phyloP scores from a whole-genome alignment of 2,113 vertebrate genomes.

The Leptodactylus fuscus region DNA sequence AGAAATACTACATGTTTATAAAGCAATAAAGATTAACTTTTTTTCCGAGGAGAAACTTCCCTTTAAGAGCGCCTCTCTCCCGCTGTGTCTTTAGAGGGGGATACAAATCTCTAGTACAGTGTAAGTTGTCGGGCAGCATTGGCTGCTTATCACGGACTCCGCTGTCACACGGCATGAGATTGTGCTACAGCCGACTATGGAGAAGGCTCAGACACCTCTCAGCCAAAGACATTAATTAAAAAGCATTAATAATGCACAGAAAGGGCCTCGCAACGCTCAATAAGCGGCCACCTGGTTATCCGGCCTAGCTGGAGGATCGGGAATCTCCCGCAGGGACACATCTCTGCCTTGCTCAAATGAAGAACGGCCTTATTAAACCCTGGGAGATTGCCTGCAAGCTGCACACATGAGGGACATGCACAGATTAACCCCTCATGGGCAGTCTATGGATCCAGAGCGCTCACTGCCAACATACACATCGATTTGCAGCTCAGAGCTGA shows the following conservation, averaged over 20 bases:
- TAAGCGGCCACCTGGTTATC: constrained; percentile 54
- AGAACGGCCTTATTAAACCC: constrained; percentile 51
- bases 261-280: constrained; percentile 32
- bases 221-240: constrained; percentile 53
- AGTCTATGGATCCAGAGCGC: neutral
- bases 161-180: constrained; percentile 3
- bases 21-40: constrained; percentile 39
- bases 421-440: constrained; percentile 35
- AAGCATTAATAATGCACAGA: constrained; percentile 48
- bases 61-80: neutral
- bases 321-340: constrained; percentile 34
- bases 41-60: constrained; percentile 10
- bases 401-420: constrained; percentile 16
- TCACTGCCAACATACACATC: neutral
- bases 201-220: constrained; percentile 7
- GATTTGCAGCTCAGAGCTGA: neutral
- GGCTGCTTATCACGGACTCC: neutral
- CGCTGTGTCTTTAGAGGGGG: constrained; percentile 17
- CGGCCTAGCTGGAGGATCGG: constrained; percentile 20
- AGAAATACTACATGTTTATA: constrained; percentile 32
- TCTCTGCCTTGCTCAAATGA: constrained; percentile 40
- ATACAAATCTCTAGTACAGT: neutral
- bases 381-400: constrained; percentile 49
- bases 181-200: neutral
- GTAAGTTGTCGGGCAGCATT: neutral